A percentile compares a stretch with the other conserved stretches of the same genome.
phyloP scores from a whole-genome alignment of 2,797 vertebrate genomes.

The Aeoliscus strigatus region DNA sequence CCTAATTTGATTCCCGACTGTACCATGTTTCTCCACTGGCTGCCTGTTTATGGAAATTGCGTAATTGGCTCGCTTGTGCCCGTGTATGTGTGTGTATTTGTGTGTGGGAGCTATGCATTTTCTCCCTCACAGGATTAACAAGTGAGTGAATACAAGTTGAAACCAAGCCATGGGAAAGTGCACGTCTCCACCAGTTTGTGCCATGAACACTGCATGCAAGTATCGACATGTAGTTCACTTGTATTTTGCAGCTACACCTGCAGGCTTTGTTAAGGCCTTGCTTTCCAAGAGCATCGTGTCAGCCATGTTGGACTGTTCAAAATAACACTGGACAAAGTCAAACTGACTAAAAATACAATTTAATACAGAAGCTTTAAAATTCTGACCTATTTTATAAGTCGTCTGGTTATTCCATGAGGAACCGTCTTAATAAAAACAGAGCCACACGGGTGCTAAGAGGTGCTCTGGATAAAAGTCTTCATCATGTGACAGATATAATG shows the following conservation, averaged over 20 bases:
- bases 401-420: slow-evolving; percentile 51
- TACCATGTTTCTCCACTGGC: slow-evolving; percentile 43
- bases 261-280: too few species aligned
- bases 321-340: too few species aligned
- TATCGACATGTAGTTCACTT: too few species aligned
- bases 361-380: slow-evolving; percentile 18
- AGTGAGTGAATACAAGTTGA: slow-evolving; percentile 4
- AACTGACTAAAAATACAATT: slow-evolving; percentile 33
- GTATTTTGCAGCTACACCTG: too few species aligned
- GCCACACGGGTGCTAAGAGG: slow-evolving; percentile 19
- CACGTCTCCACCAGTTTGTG: too few species aligned
- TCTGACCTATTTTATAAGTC: slow-evolving; percentile 53
- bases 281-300: too few species aligned
- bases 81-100: slow-evolving; percentile 15
- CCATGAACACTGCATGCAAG: too few species aligned
- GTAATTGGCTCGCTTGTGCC: slow-evolving; percentile 40
- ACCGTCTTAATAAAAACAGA: slow-evolving; percentile 40
- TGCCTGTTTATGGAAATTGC: slow-evolving; percentile 52
- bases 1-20: slow-evolving; percentile 46
- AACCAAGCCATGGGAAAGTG: neutral
- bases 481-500: slow-evolving; percentile 6
- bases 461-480: slow-evolving; percentile 38
- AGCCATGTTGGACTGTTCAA: too few species aligned
- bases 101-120: slow-evolving; percentile 15
- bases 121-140: slow-evolving; percentile 11